phyloP scores from a whole-genome alignment of 2,888 invertebrate genomes.

The Pollenia labialis region DNA sequence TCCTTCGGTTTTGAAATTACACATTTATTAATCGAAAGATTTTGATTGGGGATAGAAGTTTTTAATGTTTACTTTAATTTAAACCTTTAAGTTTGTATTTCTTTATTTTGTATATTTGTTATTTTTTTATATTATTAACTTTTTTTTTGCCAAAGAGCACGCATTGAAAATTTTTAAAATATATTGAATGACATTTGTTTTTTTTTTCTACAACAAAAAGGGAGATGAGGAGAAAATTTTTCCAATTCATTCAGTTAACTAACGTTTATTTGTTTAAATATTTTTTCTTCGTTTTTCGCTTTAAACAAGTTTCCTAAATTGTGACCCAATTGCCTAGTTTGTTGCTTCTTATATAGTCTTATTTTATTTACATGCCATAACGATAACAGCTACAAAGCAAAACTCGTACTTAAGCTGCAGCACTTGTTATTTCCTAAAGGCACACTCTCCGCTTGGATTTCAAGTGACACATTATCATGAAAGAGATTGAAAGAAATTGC shows the following conservation, averaged over 20 bases:
- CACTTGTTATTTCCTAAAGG: constrained; percentile 43
- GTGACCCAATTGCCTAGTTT: constrained; percentile 83
- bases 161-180: constrained; percentile 40
- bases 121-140: constrained; percentile 5
- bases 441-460: constrained; percentile 16
- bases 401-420: constrained; percentile 20
- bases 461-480: constrained; percentile 65
- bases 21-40: too few relatives aligned
- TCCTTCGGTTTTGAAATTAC: too few relatives aligned
- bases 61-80: neutral
- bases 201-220: neutral
- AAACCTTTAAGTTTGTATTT: constrained; percentile 25
- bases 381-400: constrained; percentile 52
- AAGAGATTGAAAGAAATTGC: constrained; percentile 54
- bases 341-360: constrained; percentile 63
- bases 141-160: constrained; percentile 33
- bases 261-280: constrained; percentile 51
- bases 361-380: constrained; percentile 72
- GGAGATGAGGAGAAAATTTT: neutral
- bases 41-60: too few relatives aligned
- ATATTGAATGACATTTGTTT: constrained; percentile 6
- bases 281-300: constrained; percentile 30
- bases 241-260: constrained; percentile 35
- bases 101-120: neutral
- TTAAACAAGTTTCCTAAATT: constrained; percentile 83